phyloP scores from a whole-genome alignment of 2,888 invertebrate genomes.

The Candidula unifasciata region DNA sequence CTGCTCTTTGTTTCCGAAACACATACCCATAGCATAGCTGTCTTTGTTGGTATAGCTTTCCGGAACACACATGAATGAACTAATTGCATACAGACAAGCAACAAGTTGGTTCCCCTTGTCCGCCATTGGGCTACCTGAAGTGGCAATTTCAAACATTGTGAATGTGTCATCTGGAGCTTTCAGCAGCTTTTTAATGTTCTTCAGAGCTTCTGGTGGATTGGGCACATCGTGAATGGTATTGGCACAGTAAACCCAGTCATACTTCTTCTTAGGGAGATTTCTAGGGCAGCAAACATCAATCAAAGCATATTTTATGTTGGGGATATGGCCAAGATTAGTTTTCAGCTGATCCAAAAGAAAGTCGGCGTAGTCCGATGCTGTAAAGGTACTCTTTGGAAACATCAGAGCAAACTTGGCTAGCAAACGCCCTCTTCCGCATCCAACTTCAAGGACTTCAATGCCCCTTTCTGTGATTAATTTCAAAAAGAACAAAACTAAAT shows the following conservation, averaged over 20 bases:
- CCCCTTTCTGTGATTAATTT: conserved; percentile 51
- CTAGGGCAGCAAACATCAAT: conserved; percentile 47
- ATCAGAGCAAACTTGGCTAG: conserved; percentile 41
- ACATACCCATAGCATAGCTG: conserved; percentile 49
- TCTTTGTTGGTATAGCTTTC: conserved; percentile 53
- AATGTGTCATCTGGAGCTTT: conserved; percentile 19
- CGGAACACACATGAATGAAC: conserved; percentile 53
- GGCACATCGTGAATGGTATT: conserved; percentile 56
- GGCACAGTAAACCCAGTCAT: conserved; percentile 48
- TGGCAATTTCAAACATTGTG: conserved; percentile 31
- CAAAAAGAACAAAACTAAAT: too few relatives aligned
- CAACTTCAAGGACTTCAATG: conserved; percentile 50
- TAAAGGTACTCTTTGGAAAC: conserved; percentile 52
- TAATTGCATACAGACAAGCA: conserved; percentile 34
- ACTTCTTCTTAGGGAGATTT: conserved; percentile 39
- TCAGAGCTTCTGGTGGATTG: conserved; percentile 45
- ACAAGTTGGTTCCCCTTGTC: conserved; percentile 43
- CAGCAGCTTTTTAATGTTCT: conserved; percentile 40
- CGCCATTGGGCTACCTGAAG: conserved; percentile 29
- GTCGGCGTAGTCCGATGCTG: conserved; percentile 43
- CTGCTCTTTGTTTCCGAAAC: conserved; percentile 46
- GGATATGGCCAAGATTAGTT: conserved; percentile 24
- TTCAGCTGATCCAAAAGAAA: conserved; percentile 27
- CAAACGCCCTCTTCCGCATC: conserved; percentile 50
- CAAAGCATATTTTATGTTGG: conserved; percentile 44